Percentiles rank a stretch among this genome's conserved stretches.
phyloP scores from a whole-genome alignment of 2,888 invertebrate genomes.

The Aphidoletes aphidimyza region DNA sequence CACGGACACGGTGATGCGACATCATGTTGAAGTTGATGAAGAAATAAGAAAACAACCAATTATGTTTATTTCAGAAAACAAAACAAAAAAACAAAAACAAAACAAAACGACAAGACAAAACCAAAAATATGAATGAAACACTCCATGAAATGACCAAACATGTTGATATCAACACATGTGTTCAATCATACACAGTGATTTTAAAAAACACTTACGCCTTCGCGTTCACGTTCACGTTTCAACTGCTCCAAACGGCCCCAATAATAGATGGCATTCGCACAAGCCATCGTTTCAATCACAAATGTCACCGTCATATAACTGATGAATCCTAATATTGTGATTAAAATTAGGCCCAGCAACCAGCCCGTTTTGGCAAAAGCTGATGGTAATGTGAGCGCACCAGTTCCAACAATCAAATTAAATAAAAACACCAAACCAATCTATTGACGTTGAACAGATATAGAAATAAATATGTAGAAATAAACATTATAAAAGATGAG shows the following conservation, averaged over 20 bases:
- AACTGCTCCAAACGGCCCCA: slow-evolving; percentile 78
- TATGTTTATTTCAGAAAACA: too few species aligned
- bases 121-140: too few species aligned
- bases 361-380: slow-evolving; percentile 93
- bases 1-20: too few species aligned
- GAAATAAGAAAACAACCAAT: too few species aligned
- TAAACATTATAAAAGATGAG: too few species aligned
- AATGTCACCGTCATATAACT: slow-evolving; percentile 97
- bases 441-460: slow-evolving; percentile 67
- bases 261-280: slow-evolving; percentile 88
- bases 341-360: slow-evolving; percentile 82
- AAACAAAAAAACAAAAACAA: too few species aligned
- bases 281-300: slow-evolving; percentile 93
- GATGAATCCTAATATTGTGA: slow-evolving; percentile 85
- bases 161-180: too few species aligned
- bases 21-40: too few species aligned
- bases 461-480: too few species aligned
- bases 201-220: slow-evolving; percentile 61
- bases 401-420: slow-evolving; percentile 98
- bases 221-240: slow-evolving; percentile 72
- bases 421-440: slow-evolving; percentile 94
- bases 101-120: too few species aligned
- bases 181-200: too few species aligned
- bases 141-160: too few species aligned
- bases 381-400: slow-evolving; percentile 92